A percentile compares a stretch with the other conserved stretches of the same genome.
Evolutionary conservation across 2,888 invertebrate genomes (phyloP).

Genomic region (Polydrusus tereticollis): DNA sequence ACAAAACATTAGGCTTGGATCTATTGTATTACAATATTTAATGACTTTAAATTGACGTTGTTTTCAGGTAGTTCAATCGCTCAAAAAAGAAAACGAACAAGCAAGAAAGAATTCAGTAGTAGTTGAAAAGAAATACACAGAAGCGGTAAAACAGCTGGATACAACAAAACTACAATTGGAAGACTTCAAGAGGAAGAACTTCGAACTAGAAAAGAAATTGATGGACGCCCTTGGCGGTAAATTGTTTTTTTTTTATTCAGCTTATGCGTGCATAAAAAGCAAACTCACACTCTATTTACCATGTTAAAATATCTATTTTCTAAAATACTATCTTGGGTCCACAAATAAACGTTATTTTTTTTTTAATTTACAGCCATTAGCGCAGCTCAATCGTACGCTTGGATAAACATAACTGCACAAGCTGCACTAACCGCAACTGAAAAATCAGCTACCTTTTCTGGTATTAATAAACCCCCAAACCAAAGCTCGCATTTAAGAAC

Average conservation of each 20-base stretch:
- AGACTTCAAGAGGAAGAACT: constrained; percentile 83
- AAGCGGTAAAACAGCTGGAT: constrained; percentile 82
- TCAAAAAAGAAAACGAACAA: constrained; percentile 82
- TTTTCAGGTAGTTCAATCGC: constrained; percentile 71
- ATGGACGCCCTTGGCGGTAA: constrained; percentile 72
- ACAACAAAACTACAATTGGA: constrained; percentile 82
- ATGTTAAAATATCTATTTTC: not conserved
- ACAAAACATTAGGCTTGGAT: too few species aligned
- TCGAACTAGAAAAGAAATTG: constrained; percentile 82
- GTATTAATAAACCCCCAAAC: not conserved
- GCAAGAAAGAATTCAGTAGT: constrained; percentile 84
- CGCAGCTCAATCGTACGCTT: constrained; percentile 14
- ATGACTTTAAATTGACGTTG: constrained; percentile 2
- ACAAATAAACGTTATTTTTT: not conserved
- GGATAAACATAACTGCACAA: constrained; percentile 25
- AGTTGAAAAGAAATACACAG: constrained; percentile 83
- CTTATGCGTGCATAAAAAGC: not conserved
- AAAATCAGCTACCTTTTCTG: not conserved
- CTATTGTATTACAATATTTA: not conserved
- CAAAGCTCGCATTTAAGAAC: too few species aligned
- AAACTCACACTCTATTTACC: too few species aligned
- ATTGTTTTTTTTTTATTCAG: not conserved
- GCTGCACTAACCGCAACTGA: constrained; percentile 17
- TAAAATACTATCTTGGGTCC: not conserved
- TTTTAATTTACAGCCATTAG: not conserved